Conservation (phyloP, 2,113 vertebrate species). For the Rostratula benghalensis region DNA sequence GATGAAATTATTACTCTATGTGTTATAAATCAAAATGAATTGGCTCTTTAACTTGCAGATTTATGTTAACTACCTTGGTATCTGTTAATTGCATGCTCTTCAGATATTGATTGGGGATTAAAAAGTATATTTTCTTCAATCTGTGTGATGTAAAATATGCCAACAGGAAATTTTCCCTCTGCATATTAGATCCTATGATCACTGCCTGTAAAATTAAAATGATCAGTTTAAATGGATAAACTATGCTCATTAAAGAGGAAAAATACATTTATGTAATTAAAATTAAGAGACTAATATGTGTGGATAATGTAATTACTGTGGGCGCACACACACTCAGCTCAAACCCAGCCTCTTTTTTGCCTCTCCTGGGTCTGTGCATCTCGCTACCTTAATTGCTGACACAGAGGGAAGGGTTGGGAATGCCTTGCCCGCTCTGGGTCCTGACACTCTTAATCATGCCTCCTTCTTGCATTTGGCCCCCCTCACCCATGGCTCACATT, state of each 20-base stretch:
- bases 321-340: constrained; percentile 18
- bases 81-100: constrained; percentile 75
- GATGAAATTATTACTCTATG: constrained; percentile 66
- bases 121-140: constrained; percentile 76
- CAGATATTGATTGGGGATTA: constrained; percentile 79
- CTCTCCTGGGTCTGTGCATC: constrained; percentile 25
- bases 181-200: constrained; percentile 72
- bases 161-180: constrained; percentile 71
- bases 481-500: neutral
- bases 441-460: neutral
- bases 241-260: constrained; percentile 74
- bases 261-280: constrained; percentile 79
- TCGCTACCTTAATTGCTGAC: constrained; percentile 27
- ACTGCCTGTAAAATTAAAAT: constrained; percentile 76
- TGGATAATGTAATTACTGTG: constrained; percentile 73
- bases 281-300: constrained; percentile 75
- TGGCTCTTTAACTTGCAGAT: constrained; percentile 77
- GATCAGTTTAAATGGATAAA: constrained; percentile 77
- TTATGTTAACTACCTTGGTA: constrained; percentile 77
- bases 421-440: neutral
- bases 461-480: neutral
- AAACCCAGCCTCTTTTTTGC: constrained; percentile 2
- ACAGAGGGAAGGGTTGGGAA: neutral
- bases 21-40: constrained; percentile 74
- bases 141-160: constrained; percentile 74